Evolutionary conservation across 2,888 invertebrate species (phyloP), one percentile per base, ranked within the genome.

Genomic region (Tinea trinotella): DNA sequence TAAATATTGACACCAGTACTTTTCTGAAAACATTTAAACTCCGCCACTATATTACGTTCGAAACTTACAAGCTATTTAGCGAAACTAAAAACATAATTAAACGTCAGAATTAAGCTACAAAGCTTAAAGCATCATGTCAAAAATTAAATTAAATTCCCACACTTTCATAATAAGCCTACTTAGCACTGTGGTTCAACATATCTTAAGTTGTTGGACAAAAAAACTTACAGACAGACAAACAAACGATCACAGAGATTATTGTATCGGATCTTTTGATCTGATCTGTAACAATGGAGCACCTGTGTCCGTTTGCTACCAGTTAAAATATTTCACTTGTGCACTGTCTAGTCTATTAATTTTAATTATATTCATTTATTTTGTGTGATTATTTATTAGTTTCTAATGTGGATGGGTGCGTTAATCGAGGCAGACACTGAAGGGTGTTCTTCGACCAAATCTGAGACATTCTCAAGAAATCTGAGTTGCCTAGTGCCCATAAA

Each of bases 251-350:
- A 35, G 52, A 59, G 63, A 64, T 65, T 62, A 61, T 58, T 57
- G 58, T 59, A 67, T 70, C 68, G 60, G 57, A 67, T 68, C 71
- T 64, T 20, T 35, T 46, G 56, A 71, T 71, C 68, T 64, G 58
- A 71, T 68, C 71, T 60, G 57, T 60, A 60, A 65, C 65, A 65
- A 68, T 67, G 62, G 57, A 57, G 60, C 65, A 65, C 63, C 62
- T 66, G 66, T 61, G 53, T 53, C 34, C 22, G 53, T 13, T 9
- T 22, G 24, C 50, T 50, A 24, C 24, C 50, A 24, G 40, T 40
- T 40, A 40, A 24, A n/a, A 18, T 12, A 15, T 15, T 48, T 50
- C 7, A 15, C 15, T 24, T 50, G 49, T 19, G 24, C 15, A 3
- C 7, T 20, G 49, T 49, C 49, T 19, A 50, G n/a, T n/a, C n/a